Conservation (phyloP, 2,797 vertebrate species). For the Chiloscyllium punctatum region DNA sequence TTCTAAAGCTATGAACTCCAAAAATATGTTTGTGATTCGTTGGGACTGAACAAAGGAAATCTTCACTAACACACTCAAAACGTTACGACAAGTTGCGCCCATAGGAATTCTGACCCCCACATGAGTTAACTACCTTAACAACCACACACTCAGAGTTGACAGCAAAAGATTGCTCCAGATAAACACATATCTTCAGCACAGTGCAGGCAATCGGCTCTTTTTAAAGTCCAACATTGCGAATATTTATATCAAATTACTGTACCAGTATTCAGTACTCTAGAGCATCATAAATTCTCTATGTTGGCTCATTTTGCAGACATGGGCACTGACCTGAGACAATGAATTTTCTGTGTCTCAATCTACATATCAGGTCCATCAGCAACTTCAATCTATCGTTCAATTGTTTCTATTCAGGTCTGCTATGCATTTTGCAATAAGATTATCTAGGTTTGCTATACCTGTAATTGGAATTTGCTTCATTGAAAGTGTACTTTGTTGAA, state of each 20-base stretch:
- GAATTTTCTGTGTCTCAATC: slow-evolving; percentile 35
- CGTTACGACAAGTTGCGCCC: neutral
- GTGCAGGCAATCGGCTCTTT: slow-evolving; percentile 19
- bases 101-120: slow-evolving; percentile 17
- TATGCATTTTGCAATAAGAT: slow-evolving; percentile 27
- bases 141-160: slow-evolving; percentile 21
- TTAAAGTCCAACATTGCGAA: slow-evolving; percentile 17
- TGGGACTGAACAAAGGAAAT: slow-evolving; percentile 11
- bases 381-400: slow-evolving; percentile 33
- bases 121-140: slow-evolving; percentile 25
- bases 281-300: slow-evolving; percentile 15
- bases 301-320: slow-evolving; percentile 21
- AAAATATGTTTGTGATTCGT: neutral
- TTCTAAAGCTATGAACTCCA: neutral
- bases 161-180: slow-evolving; percentile 21
- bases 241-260: neutral
- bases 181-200: slow-evolving; percentile 3
- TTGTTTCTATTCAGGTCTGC: neutral
- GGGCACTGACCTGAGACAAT: slow-evolving; percentile 32
- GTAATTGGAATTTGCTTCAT: neutral
- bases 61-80: neutral
- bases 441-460: neutral
- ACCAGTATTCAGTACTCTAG: slow-evolving; percentile 10
- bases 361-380: slow-evolving; percentile 18
- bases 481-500: slow-evolving; percentile 14